Conservation (phyloP, 30 jellyfish, hydroid and myxozoan species). For the Turritopsis dohrnii region DNA sequence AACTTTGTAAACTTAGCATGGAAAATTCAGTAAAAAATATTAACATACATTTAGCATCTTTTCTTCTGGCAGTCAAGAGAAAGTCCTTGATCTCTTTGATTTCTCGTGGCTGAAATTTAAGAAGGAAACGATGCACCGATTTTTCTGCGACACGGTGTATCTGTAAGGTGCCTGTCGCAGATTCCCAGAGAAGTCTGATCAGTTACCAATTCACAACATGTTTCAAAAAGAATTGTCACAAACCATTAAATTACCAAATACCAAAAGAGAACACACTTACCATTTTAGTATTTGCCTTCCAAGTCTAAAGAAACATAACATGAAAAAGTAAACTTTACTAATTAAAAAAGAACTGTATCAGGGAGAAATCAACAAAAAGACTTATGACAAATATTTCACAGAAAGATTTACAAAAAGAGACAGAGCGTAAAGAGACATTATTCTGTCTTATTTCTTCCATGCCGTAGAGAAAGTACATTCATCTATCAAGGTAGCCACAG, state of each 20-base stretch:
- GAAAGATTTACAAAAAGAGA: too few species aligned
- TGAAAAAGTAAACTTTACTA: too few species aligned
- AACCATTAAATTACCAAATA: neutral
- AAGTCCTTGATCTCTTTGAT: slow-evolving; percentile 87
- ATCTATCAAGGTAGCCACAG: too few species aligned
- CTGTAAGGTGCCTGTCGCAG: slow-evolving; percentile 45
- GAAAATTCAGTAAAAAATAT: neutral
- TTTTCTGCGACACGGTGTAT: slow-evolving; percentile 48
- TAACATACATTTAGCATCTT: slow-evolving; percentile 81
- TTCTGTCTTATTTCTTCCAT: too few species aligned
- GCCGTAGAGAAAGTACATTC: too few species aligned
- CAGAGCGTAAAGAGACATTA: too few species aligned
- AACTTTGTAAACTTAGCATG: too few species aligned
- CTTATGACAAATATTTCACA: too few species aligned
- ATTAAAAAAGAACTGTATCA: too few species aligned
- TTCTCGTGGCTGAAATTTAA: slow-evolving; percentile 76
- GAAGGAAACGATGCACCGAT: slow-evolving; percentile 17
- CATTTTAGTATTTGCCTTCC: neutral
- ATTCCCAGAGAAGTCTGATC: slow-evolving; percentile 8
- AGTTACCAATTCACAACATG: too few species aligned
- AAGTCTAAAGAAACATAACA: neutral
- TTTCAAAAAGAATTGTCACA: neutral
- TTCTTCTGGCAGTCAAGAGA: slow-evolving; percentile 81
- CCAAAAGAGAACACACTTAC: neutral
- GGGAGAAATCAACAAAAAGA: too few species aligned